Conservation (phyloP, 2,113 vertebrate species). For the Odocoileus hemionus region DNA sequence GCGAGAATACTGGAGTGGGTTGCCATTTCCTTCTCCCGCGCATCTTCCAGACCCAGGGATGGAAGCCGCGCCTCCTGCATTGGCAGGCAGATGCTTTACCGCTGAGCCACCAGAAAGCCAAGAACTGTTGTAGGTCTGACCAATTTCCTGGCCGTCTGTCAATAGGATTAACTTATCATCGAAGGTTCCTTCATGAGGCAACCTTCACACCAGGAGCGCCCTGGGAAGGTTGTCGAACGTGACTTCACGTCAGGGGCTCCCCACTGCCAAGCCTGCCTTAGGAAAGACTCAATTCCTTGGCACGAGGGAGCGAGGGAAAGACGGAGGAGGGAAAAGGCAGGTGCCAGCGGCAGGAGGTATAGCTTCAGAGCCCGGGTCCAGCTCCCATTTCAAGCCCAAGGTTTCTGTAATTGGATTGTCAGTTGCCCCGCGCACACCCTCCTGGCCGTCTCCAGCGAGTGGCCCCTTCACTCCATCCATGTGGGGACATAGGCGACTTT, state of each 20-base stretch:
- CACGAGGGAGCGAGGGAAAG: conserved; percentile 58
- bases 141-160: not conserved
- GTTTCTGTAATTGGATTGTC: conserved; percentile 40
- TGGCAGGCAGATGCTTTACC: not conserved
- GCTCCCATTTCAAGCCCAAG: conserved; percentile 36
- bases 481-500: conserved; percentile 48
- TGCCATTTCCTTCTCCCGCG: not conserved
- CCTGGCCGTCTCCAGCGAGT: conserved; percentile 16
- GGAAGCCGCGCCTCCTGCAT: not conserved
- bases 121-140: not conserved
- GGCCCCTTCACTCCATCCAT: not conserved
- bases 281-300: conserved; percentile 71
- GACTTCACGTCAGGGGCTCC: conserved; percentile 57
- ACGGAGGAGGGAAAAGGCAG: conserved; percentile 29
- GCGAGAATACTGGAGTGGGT: not conserved
- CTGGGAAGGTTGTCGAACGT: conserved; percentile 59
- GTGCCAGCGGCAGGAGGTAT: conserved; percentile 54
- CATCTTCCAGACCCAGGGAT: not conserved
- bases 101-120: not conserved
- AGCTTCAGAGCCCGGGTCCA: not conserved
- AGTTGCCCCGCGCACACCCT: conserved; percentile 43
- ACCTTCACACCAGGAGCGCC: conserved; percentile 42
- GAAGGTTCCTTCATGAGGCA: not conserved
- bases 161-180: conserved; percentile 43
- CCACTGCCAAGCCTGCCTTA: conserved; percentile 51